These are phyloP conservation scores for Epizoanthus scotinus DNA, from an alignment of 92 coral and sea anemone species.

Conservation along the genomic window DNA sequence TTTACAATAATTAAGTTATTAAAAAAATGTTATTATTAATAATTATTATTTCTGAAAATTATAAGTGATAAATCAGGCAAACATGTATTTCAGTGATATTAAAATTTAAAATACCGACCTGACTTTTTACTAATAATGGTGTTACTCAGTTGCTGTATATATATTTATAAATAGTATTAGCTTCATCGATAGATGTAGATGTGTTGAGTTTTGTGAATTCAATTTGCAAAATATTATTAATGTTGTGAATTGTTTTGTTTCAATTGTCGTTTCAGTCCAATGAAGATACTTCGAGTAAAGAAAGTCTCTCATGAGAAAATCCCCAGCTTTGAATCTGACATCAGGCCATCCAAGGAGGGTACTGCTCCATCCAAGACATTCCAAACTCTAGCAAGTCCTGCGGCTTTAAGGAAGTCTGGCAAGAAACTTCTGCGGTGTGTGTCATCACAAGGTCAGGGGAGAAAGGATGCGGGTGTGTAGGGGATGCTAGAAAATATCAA, in stretches of 20 bases:
- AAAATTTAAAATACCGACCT: too few relatives aligned
- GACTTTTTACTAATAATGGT: too few relatives aligned
- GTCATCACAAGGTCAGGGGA: constrained; percentile 37
- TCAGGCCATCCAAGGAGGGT: constrained; percentile 8
- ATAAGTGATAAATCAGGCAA: too few relatives aligned
- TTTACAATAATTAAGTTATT: too few relatives aligned
- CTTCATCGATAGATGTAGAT: too few relatives aligned
- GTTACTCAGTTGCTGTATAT: too few relatives aligned
- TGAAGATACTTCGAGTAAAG: constrained; percentile 15
- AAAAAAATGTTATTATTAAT: too few relatives aligned
- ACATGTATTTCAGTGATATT: too few relatives aligned
- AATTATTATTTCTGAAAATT: too few relatives aligned
- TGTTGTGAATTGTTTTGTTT: neutral
- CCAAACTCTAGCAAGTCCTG: constrained; percentile 31
- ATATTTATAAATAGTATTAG: neutral
- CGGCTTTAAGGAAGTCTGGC: constrained; percentile 29
- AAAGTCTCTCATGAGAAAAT: constrained; percentile 35
- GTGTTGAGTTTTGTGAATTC: neutral
- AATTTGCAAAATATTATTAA: neutral
- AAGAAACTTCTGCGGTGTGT: constrained; percentile 31
- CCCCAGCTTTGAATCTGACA: constrained; percentile 38
- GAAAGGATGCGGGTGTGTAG: constrained; percentile 18
- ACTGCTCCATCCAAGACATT: constrained; percentile 6
- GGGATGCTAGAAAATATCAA: neutral
- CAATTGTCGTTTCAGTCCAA: constrained; percentile 9